Base-by-base conservation (phyloP, 2,113 vertebrate genomes). In the Rhinoptilus africanus region DNA sequence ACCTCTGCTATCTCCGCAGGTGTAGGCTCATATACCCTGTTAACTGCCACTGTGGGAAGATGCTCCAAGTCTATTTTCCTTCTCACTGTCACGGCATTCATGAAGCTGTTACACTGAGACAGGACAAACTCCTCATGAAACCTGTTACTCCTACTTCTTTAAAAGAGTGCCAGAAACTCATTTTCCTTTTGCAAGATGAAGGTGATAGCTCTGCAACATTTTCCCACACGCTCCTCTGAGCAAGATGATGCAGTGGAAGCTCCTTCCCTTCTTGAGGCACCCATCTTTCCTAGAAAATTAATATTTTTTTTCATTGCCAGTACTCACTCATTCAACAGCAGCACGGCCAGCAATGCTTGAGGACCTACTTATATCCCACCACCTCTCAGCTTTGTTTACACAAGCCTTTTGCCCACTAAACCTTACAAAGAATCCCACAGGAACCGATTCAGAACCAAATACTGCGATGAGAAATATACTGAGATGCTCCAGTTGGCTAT, bases 381-480 rank as follows among this genome's bases (percentile, higher is more conserved):
- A 39, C 21, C 45, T 69, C 68, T 51, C 59, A 60, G 63, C 35
- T 48, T 62, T 48, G 53, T 64, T 67, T 7, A 71, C 28, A 81
- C 21, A 60, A 85, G 54, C 28, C 34, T 62, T 84, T 47, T 74
- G n/a, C 43, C 56, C 66, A 18, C 14, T 8, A 74, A 51, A n/a
- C 9, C 3, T 1, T n/a, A 34, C 15, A 39, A 32, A 77, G 30
- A 3, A 56, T 6, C 32, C 7, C 0, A 13, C n/a, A 71, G n/a
- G 47, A 87, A 64, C 18, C 63, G 32, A 43, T 30, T 35, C 30
- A 81, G 76, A 66, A 50, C 27, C n/a, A 26, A 59, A 13, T 5
- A 19, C 53, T 0, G 0, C 6, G 27, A 60, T 6, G 12, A 60
- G n/a, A 13, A 60, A 50, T 2, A 35, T 14, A 41, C 20, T 2